Conservation (phyloP, 1,140 invertebrate genomes). For the Aricia agestis region DNA sequence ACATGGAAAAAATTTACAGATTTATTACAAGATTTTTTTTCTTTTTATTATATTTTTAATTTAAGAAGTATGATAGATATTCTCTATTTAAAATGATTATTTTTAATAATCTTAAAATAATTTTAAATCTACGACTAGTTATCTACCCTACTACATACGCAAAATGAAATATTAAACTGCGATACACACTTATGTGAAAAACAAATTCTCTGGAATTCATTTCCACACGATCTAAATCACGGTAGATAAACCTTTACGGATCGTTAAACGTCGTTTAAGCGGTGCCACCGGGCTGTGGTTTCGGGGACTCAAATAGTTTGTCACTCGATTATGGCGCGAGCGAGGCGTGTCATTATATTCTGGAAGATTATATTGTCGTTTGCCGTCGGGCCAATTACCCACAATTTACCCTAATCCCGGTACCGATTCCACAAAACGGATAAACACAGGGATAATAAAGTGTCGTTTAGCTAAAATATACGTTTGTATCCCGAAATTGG, state of each 20-base stretch:
- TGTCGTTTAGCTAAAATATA: conserved; percentile 73
- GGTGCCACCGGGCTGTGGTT: conserved; percentile 10
- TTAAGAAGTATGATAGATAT: too few relatives aligned
- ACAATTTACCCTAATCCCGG: conserved; percentile 50
- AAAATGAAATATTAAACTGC: too few relatives aligned
- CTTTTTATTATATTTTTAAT: too few relatives aligned
- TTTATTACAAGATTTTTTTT: too few relatives aligned
- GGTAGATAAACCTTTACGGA: neutral
- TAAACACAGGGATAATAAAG: conserved; percentile 66
- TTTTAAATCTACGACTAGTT: too few relatives aligned
- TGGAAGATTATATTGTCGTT: conserved; percentile 64
- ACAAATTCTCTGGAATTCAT: neutral
- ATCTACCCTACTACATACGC: too few relatives aligned
- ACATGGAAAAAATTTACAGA: too few relatives aligned
- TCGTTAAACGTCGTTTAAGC: neutral
- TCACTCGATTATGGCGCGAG: conserved; percentile 60
- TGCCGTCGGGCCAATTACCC: conserved; percentile 37
- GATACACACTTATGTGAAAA: neutral
- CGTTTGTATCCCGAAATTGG: conserved; percentile 43
- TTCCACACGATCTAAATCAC: neutral
- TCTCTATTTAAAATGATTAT: too few relatives aligned
- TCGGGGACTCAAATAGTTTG: conserved; percentile 55
- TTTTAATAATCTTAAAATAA: too few relatives aligned
- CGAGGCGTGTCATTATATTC: conserved; percentile 60
- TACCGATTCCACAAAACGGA: conserved; percentile 56